Evolutionary conservation across 2,797 vertebrate species (phyloP), one percentile per base, ranked within the genome.

Genomic region (Cuculus canorus): DNA sequence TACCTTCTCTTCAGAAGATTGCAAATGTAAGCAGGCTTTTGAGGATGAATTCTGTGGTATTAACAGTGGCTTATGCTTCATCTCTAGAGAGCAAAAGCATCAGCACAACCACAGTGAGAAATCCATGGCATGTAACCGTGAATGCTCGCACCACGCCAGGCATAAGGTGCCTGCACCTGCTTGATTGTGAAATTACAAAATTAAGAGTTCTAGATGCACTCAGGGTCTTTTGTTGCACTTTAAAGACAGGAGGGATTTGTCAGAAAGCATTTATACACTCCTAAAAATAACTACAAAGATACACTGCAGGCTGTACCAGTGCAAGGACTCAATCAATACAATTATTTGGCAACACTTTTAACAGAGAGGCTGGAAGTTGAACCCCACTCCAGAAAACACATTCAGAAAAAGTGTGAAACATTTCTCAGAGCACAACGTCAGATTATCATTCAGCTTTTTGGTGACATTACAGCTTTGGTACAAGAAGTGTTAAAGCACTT

Each of bases 321-420:
- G 11, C n/a, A 80, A 60, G 22, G 76, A 39, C 0, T 75, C 10
- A 88, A 75, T 0, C 1, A 1, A 56, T 17, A 5, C 10, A 13
- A 50, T 82, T 64, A n/a, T 45, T 77, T 64, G 28, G 7, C 56
- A 53, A 11, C 5, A 21, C 33, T 88, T 60, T 50, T 72, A 68
- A 81, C 21, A 25, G 27, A 53, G 18, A 75, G 39, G 24, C 22
- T 78, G 43, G 21, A 72, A 72, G 47, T 18, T 33, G 60, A 92
- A 63, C 59, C 16, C 47, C 8, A 18, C 45, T 80, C 63, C 47
- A 45, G 43, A 73, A 92, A 83, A 75, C 4, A 5, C 8, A 53
- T 27, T 11, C 3, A 1, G 60, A 83, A 17, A 17, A 84, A 86
- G 19, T 1, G 6, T n/a, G 37, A 88, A 88, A 69, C 54, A 24